phyloP scores from a whole-genome alignment of 2,888 invertebrate species.

The Argyra leucocephala region DNA sequence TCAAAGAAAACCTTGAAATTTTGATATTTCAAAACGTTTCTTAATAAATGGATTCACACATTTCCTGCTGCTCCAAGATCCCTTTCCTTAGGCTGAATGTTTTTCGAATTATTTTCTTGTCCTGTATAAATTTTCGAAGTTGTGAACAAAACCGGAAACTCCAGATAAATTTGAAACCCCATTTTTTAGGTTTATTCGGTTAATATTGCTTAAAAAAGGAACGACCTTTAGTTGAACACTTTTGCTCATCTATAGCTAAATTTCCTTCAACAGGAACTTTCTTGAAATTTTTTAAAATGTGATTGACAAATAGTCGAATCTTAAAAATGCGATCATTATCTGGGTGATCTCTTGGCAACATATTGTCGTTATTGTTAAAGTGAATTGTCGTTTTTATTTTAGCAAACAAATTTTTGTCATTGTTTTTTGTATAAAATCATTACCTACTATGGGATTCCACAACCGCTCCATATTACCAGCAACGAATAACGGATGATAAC shows the following conservation, averaged over 20 bases:
- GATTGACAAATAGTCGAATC: slow-evolving; percentile 5
- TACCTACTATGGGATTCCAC: not conserved
- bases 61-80: no score
- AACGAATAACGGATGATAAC: slow-evolving; percentile 9
- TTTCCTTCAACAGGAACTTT: slow-evolving; percentile 9
- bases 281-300: no score
- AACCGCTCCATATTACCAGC: slow-evolving; percentile 10
- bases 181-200: slow-evolving; percentile 23
- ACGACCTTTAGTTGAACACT: no score
- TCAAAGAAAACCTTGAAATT: no score
- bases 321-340: slow-evolving; percentile 13
- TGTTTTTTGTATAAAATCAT: no score
- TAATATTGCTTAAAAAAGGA: no score
- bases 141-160: no score
- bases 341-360: slow-evolving; percentile 8
- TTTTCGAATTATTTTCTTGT: slow-evolving; percentile 18
- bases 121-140: slow-evolving; percentile 16
- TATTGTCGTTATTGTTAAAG: slow-evolving; percentile 14
- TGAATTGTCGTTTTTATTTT: slow-evolving; percentile 9
- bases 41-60: no score
- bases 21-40: no score
- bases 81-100: no score
- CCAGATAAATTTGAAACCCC: no score
- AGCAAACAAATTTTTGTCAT: no score
- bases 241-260: slow-evolving; percentile 24